Conservation (phyloP, 2,888 invertebrate genomes). For the Cacoxenus indagator region DNA sequence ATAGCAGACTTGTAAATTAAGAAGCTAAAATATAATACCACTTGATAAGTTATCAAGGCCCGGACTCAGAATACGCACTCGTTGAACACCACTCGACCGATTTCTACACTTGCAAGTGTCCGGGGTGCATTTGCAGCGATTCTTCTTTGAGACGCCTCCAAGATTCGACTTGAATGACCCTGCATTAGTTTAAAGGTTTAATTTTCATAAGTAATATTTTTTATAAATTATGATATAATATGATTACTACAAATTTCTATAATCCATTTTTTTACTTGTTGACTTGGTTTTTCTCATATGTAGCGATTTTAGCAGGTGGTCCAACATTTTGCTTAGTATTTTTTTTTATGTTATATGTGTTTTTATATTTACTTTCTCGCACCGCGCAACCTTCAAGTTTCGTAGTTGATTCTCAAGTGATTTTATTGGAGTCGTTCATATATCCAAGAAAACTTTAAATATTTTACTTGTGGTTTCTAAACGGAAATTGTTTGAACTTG, state of each 20-base stretch:
- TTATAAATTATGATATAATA: background rate
- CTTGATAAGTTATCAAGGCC: slow-evolving; percentile 56
- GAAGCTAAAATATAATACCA: slow-evolving; percentile 51
- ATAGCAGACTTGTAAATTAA: background rate
- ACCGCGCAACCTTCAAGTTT: background rate
- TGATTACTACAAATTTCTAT: too few species aligned
- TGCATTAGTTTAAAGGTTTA: too few species aligned
- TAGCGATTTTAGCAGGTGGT: background rate
- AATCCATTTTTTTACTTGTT: slow-evolving; percentile 1
- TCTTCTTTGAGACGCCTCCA: slow-evolving; percentile 30
- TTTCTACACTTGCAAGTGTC: slow-evolving; percentile 56
- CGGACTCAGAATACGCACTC: background rate
- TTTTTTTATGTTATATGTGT: background rate
- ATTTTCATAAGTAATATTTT: too few species aligned
- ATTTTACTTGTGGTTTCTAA: background rate
- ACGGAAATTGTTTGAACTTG: too few species aligned
- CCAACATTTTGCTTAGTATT: slow-evolving; percentile 6
- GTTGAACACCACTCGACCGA: slow-evolving; percentile 32
- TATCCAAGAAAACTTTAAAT: background rate
- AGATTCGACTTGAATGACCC: slow-evolving; percentile 27
- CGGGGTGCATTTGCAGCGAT: slow-evolving; percentile 59
- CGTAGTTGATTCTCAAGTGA: background rate
- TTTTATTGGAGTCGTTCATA: background rate
- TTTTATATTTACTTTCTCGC: background rate
- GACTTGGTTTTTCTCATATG: background rate